Base-by-base conservation (phyloP, 2,113 vertebrate species). In the Leptobrachium leishanense region DNA sequence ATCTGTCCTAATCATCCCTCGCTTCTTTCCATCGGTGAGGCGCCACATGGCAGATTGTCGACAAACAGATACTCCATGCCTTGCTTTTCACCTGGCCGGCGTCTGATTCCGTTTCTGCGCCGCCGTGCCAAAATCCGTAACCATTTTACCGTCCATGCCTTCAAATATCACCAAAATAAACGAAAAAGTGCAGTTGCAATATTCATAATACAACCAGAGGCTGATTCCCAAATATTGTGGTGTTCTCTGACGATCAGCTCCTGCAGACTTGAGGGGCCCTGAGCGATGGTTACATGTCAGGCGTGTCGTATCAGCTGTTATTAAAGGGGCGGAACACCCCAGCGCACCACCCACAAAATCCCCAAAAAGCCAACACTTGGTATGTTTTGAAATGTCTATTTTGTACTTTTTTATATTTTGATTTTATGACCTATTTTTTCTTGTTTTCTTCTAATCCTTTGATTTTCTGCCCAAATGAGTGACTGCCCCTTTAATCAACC, bases 221-320 rank as follows among this genome's bases (percentile, higher is more conserved):
- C 40, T 0, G 0, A 82, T 68, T 81, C 84, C 64, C 79, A 82
- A 84, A 82, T 69, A 78, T 41, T 66, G 81, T 83, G 85, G 86
- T 74, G 66, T 87, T 85, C 85, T 88, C 85, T 83, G 81, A 50
- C 46, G 46, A 50, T 50, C 46, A 50, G 46, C 46, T 50, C 44
- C 75, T 62, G 71, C 63, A 74, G 70, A 77, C 77, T 50, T 73
- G 76, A 82, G 75, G 43, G 63, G 72, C 31, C 2, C 15, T 43
- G 66, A 69, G 8, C 5, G 59, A 7, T 42, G 43, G 11, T 12
- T 68, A 20, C 39, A 65, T 20, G 31, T 50, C 46, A 4, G 46
- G 46, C 46, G 4, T 50, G 8, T 4, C 46, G 4, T 8, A 50
- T 8, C 55, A 2, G 4, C 3, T 59, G 13, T 59, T 13, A 8